phyloP scores from a whole-genome alignment of 2,797 vertebrate genomes.

The Malacoraja senta region DNA sequence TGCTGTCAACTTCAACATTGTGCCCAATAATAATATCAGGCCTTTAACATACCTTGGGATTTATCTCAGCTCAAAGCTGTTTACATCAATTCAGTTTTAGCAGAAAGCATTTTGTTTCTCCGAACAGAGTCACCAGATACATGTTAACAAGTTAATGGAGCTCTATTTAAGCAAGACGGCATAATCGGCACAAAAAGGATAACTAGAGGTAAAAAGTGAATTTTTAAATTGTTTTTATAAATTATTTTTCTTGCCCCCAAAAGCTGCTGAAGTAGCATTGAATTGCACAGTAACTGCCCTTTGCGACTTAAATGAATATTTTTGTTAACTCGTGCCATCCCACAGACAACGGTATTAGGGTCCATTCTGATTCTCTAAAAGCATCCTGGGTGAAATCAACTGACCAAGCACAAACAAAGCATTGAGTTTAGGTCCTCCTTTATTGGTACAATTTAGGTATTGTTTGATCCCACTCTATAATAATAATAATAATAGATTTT shows the following conservation, averaged over 20 bases:
- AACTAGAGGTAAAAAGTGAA: neutral
- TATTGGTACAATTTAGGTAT: neutral
- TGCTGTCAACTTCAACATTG: too few species aligned
- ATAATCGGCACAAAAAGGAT: neutral
- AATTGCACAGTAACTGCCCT: neutral
- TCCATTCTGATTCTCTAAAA: too few species aligned
- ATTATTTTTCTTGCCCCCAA: neutral
- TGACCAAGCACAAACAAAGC: neutral
- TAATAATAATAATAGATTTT: too few species aligned
- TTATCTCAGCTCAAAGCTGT: neutral
- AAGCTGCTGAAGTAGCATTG: neutral
- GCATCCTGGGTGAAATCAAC: neutral
- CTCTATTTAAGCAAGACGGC: neutral
- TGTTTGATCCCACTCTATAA: neutral
- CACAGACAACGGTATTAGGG: too few species aligned
- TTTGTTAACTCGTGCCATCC: too few species aligned
- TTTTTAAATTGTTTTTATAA: neutral
- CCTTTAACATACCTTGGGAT: neutral
- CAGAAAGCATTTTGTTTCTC: neutral
- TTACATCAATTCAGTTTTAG: neutral
- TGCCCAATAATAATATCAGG: neutral
- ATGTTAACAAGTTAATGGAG: neutral
- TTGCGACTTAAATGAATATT: neutral
- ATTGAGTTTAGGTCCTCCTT: neutral
- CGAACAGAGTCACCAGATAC: neutral